Percentiles rank a stretch among this genome's conserved stretches.
phyloP scores from a whole-genome alignment of 2,888 invertebrate genomes.

The Kuschelorhynchus macadamiae region DNA sequence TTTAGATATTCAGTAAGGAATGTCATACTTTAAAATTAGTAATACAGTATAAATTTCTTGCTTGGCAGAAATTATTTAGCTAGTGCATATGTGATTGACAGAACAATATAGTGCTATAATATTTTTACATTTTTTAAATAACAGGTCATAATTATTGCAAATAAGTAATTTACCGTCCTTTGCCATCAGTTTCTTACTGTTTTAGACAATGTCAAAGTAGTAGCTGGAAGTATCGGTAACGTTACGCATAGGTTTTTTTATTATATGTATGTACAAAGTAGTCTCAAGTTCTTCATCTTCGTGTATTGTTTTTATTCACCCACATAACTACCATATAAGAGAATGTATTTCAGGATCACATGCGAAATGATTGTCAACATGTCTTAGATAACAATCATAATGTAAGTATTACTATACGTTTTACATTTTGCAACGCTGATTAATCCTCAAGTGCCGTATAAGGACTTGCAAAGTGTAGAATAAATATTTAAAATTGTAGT shows the following conservation, averaged over 20 bases:
- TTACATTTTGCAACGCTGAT: not conserved
- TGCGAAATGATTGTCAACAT: not conserved
- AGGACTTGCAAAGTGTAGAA: not conserved
- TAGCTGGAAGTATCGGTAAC: no score
- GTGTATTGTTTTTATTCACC: not conserved
- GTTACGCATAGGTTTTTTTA: not conserved
- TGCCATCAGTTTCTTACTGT: slow-evolving; percentile 22
- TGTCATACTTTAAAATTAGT: slow-evolving; percentile 24
- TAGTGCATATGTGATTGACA: slow-evolving; percentile 62
- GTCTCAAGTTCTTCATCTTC: not conserved
- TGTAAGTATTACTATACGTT: not conserved
- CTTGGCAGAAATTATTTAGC: slow-evolving; percentile 62
- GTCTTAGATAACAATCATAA: slow-evolving; percentile 1
- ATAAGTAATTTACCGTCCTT: slow-evolving; percentile 40
- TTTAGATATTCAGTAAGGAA: slow-evolving; percentile 31
- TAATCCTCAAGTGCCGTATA: not conserved
- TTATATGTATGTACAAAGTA: not conserved
- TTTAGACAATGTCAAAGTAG: slow-evolving; percentile 16
- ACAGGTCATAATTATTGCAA: slow-evolving; percentile 17
- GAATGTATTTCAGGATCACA: no score
- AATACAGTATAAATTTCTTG: slow-evolving; percentile 58
- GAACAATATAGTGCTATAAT: slow-evolving; percentile 47
- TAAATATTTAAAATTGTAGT: no score
- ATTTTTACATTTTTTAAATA: slow-evolving; percentile 11
- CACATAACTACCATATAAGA: not conserved